Conservation (phyloP, 2,797 vertebrate species). For the Pseudocheirus occidentalis region DNA sequence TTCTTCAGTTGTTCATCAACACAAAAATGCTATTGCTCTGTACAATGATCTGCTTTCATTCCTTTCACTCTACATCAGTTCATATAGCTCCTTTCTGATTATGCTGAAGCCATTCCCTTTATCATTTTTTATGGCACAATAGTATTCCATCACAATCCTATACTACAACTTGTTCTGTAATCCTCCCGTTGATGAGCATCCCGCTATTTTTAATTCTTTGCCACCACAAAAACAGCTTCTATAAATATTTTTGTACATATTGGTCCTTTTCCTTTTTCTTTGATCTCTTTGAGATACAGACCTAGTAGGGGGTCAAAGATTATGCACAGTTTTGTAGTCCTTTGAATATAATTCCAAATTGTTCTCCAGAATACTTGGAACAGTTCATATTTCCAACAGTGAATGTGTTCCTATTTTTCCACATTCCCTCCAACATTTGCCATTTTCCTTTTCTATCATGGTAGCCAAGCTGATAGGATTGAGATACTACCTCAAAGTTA, state of each 20-base stretch:
- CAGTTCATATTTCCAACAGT: no score
- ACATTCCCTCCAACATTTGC: no score
- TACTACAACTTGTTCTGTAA: neutral
- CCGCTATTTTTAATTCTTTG: neutral
- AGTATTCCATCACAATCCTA: neutral
- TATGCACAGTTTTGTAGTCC: no score
- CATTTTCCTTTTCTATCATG: no score
- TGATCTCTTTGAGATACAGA: neutral
- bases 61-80: neutral
- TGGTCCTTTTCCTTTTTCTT: neutral
- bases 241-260: neutral
- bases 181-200: neutral
- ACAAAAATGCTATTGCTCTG: neutral
- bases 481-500: no score
- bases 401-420: no score
- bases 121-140: neutral
- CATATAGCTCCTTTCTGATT: neutral
- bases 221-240: neutral
- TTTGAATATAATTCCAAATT: no score
- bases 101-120: neutral
- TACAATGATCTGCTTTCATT: neutral
- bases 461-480: no score
- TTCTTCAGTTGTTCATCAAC: neutral
- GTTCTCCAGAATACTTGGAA: no score
- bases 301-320: no score